Evolutionary conservation across 1,140 invertebrate genomes (phyloP), one percentile per base, ranked within the genome.

Genomic region (Drosophila equinoxialis): DNA sequence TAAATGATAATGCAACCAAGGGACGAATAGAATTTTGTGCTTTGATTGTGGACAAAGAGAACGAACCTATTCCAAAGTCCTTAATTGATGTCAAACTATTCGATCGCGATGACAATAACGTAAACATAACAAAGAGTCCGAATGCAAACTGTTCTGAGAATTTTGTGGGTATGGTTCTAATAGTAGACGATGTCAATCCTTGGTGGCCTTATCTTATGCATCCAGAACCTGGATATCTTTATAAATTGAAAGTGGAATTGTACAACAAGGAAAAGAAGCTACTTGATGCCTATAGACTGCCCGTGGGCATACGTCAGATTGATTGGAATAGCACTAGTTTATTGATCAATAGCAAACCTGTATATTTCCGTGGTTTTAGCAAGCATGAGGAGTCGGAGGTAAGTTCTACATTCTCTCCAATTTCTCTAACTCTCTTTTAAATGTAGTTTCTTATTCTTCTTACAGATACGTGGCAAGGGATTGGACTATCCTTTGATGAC

Each of bases 171-270:
- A 77, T 45, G 95, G 94, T 0, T 93, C 93, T 1, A 80, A 96
- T 3, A 64, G 93, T 98, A 23, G 93, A 93, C 2, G 94, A 95
- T 79, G 95, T 96, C 0, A 95, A 95, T 60, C 93, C 98, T 1
- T 99, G 98, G 98, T 99, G 98, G 98, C 97, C 98, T 0, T 96
- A 96, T 92, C 93, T 97, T n/a, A 98, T 98, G 97, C 93, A 95
- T 79, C 92, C 94, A 0, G 91, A 94, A 2, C 96, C 96, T 30
- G 98, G 96, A 20, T 98, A 98, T 85, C 92, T 97, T 37, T 98
- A 98, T 80, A 79, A 60, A 0, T 55, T 90, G 37, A 92, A 93
- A 79, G 96, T 97, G 2, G 72, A 79, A 35, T 65, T 92, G 6
- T 74, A 17, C 4, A 8, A 57, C 6, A 62, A 62, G 23, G 93